A percentile compares a stretch with the other conserved stretches of the same genome.
These are phyloP conservation scores for Lagria hirta DNA, from an alignment of 2,888 invertebrate species.

Conservation along the genomic window DNA sequence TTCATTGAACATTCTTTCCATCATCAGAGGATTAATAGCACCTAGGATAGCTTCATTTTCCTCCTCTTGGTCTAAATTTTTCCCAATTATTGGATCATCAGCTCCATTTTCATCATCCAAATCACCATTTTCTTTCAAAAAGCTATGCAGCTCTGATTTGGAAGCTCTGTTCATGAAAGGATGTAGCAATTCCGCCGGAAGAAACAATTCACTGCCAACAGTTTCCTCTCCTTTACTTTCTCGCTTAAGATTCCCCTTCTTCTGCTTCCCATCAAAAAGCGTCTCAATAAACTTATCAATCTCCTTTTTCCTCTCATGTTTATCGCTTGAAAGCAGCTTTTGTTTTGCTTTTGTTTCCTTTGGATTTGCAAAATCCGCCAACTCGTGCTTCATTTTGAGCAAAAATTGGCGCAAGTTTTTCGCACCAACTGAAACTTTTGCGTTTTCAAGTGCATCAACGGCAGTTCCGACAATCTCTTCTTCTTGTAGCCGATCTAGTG, in stretches of 20 bases:
- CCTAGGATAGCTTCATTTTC: constrained; percentile 25
- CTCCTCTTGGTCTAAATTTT: not conserved
- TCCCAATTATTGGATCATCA: no score
- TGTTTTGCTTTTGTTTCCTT: constrained; percentile 9
- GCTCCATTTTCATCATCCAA: constrained; percentile 1
- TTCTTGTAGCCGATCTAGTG: constrained; percentile 6
- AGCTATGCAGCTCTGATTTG: constrained; percentile 18
- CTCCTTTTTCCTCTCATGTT: constrained; percentile 20
- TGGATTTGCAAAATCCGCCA: constrained; percentile 23
- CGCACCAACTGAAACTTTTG: constrained; percentile 30
- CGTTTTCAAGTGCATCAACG: constrained; percentile 27
- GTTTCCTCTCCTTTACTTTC: no score
- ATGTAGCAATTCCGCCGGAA: constrained; percentile 30
- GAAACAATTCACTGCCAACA: constrained; percentile 30
- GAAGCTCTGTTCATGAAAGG: constrained; percentile 39
- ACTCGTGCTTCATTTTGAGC: constrained; percentile 32
- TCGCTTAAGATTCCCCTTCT: constrained; percentile 3
- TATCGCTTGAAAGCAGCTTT: constrained; percentile 17
- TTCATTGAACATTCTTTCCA: constrained; percentile 36
- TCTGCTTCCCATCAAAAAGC: constrained; percentile 4
- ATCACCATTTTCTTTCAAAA: constrained; percentile 26
- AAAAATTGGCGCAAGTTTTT: constrained; percentile 36
- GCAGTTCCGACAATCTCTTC: constrained; percentile 18
- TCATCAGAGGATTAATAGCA: constrained; percentile 37
- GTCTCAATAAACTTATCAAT: constrained; percentile 17